Percentiles rank a stretch among this genome's conserved stretches.
phyloP scores from a whole-genome alignment of 2,113 vertebrate species.

The Thunnus thynnus region DNA sequence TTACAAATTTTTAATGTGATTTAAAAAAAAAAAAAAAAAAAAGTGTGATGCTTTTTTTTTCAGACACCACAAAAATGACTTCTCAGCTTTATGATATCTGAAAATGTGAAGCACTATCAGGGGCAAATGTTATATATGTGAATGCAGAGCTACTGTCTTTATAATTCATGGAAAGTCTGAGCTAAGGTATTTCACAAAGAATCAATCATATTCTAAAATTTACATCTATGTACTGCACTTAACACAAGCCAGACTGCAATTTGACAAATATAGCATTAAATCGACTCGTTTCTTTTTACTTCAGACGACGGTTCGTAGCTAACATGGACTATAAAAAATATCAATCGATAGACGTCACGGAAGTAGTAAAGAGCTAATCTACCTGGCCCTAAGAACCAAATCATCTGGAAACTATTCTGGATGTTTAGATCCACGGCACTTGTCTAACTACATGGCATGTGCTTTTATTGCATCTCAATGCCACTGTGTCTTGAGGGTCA shows the following conservation, averaged over 20 bases:
- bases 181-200: neutral
- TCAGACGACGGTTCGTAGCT: constrained; percentile 16
- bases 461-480: constrained; percentile 22
- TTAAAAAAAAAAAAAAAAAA: neutral
- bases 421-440: neutral
- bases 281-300: constrained; percentile 7
- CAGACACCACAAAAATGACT: constrained; percentile 14
- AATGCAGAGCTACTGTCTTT: neutral
- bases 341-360: constrained; percentile 12
- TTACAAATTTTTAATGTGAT: constrained; percentile 16
- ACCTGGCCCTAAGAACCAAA: constrained; percentile 1
- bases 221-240: constrained; percentile 1
- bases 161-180: constrained; percentile 2
- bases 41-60: neutral
- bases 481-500: neutral
- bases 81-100: constrained; percentile 2
- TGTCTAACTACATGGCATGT: constrained; percentile 5
- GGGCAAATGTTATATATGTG: constrained; percentile 17
- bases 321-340: constrained; percentile 23
- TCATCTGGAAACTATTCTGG: constrained; percentile 6
- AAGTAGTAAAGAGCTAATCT: constrained; percentile 16
- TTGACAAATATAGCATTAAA: constrained; percentile 9
- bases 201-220: neutral
- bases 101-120: constrained; percentile 14
- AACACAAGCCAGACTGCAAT: constrained; percentile 22